These are phyloP conservation scores for Notodonta ziczac DNA, from an alignment of 2,888 invertebrate species.

Conservation along the genomic window DNA sequence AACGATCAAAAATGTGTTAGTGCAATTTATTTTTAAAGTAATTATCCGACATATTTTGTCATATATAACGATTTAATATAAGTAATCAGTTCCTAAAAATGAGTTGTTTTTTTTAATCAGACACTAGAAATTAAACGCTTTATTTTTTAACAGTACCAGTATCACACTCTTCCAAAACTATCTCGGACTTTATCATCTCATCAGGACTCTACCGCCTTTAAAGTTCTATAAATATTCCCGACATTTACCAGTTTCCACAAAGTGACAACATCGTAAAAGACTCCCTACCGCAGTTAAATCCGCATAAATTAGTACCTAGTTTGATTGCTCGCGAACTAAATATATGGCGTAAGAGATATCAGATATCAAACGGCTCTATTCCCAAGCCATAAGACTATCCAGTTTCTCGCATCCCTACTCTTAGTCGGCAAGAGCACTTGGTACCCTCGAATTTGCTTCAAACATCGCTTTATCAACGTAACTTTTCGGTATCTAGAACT, in stretches of 20 bases:
- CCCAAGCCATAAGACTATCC: conserved; percentile 64
- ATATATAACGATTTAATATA: too few species aligned
- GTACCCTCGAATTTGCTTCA: conserved; percentile 66
- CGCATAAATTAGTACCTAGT: conserved; percentile 45
- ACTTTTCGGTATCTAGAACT: conserved; percentile 50
- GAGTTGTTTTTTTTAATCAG: too few species aligned
- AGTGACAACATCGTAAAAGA: conserved; percentile 43
- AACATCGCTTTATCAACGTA: conserved; percentile 63
- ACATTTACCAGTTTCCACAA: conserved; percentile 38
- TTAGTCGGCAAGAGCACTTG: conserved; percentile 61
- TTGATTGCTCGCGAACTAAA: conserved; percentile 49
- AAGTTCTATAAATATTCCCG: conserved; percentile 33
- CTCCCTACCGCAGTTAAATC: conserved; percentile 33
- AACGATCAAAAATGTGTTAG: background rate
- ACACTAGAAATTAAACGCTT: background rate
- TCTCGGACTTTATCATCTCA: conserved; percentile 13
- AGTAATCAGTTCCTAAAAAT: too few species aligned
- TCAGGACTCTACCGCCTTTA: conserved; percentile 15
- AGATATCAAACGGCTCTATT: conserved; percentile 62
- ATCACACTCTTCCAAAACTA: background rate
- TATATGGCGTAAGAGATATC: conserved; percentile 48
- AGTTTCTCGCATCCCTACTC: conserved; percentile 65
- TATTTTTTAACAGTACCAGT: background rate
- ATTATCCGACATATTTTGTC: too few species aligned
- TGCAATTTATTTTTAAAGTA: too few species aligned